Base-by-base conservation (phyloP, 2,797 vertebrate genomes). In the Buphagus erythrorhynchus region DNA sequence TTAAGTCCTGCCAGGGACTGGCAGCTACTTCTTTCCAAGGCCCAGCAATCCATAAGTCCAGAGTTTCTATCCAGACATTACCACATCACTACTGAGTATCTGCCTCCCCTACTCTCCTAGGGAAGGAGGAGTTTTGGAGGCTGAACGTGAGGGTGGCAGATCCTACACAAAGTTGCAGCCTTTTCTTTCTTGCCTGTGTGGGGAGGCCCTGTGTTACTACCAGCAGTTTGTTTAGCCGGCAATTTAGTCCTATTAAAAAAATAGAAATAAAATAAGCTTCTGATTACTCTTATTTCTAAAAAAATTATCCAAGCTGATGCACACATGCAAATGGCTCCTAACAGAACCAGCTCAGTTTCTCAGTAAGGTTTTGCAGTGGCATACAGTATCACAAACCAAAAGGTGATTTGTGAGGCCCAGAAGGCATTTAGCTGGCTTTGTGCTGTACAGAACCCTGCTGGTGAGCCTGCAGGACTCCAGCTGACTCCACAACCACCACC, bases 61-160 rank as follows among this genome's bases (percentile, higher is more conserved):
- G 29, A 29, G 33, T 17, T 82, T 72, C 21, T 62, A 66, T 22
- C n/a, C 46, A 66, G 55, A 24, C 0, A 7, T 45, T 57, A 25
- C 29, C 22, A 69, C 13, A 15, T 25, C 16, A 40, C 11, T 13
- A 2, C 59, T 22, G 59, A n/a, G 22, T 15, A n/a, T 16, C 26
- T 46, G 62, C 43, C 29, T 57, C 20, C 29, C 16, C 2, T 33
- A 46, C 51, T 51, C 3, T 46, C 43, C 31, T 13, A 17, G 11
- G 28, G 22, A 77, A 67, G 42, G 6, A 61, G 52, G 31, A 28
- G 11, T 20, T 35, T 6, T 43, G 6, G 2, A 66, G 21, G 21
- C 3, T 42, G 19, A 65, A 55, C 0, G 0, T 24, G 18, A 72
- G 15, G 4, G 3, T 2, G 4, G 69, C 38, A 79, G 33, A 58